Conservation (phyloP, 2,888 invertebrate species). For the Adineta ricciae region DNA sequence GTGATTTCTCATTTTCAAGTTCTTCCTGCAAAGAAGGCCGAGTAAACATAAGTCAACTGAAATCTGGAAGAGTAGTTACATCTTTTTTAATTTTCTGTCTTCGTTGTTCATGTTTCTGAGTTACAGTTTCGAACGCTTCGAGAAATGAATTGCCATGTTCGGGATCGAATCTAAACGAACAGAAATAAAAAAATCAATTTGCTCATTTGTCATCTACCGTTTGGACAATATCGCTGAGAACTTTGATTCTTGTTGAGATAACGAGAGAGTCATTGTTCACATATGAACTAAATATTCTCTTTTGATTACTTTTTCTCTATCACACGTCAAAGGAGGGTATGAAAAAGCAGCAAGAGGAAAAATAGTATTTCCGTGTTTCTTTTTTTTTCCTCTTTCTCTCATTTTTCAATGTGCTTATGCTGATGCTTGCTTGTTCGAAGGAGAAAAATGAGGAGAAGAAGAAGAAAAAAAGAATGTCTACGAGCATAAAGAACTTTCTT, state of each 20-base stretch:
- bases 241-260: not conserved
- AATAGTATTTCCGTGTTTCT: not conserved
- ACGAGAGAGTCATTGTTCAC: not conserved
- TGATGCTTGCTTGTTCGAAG: not conserved
- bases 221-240: not conserved
- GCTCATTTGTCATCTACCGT: not conserved
- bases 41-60: not conserved
- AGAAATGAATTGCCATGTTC: not conserved
- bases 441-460: not conserved
- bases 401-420: not conserved
- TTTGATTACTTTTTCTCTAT: not conserved
- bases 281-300: not conserved
- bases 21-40: not conserved
- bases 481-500: not conserved
- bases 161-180: not conserved
- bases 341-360: not conserved
- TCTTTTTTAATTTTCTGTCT: constrained; percentile 17
- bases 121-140: not conserved
- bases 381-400: not conserved
- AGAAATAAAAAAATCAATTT: too few species aligned
- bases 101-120: constrained; percentile 9
- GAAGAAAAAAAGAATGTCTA: not conserved
- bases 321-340: not conserved
- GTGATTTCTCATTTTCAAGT: not conserved
- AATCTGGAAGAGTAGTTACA: too few species aligned